Conservation (phyloP, 2,888 invertebrate species). For the Oxyteleia sp. region DNA sequence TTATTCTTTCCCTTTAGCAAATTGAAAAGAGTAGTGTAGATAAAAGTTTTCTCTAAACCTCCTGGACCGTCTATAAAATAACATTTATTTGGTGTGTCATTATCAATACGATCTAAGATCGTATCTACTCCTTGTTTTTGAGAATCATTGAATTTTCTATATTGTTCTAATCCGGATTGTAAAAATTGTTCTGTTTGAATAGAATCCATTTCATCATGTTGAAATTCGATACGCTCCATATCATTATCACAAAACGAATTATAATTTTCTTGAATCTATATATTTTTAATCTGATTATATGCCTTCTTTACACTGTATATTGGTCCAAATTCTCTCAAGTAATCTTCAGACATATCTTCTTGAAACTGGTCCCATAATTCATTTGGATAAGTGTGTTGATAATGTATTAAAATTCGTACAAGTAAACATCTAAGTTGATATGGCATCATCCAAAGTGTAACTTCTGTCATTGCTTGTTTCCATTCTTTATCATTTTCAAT, state of each 20-base stretch:
- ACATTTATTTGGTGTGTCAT: constrained; percentile 5
- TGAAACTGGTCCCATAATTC: constrained; percentile 73
- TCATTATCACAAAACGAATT: constrained; percentile 46
- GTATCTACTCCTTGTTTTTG: too few species aligned
- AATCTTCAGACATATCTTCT: constrained; percentile 72
- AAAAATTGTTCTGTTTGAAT: constrained; percentile 27
- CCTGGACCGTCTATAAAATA: constrained; percentile 55
- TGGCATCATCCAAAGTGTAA: constrained; percentile 71
- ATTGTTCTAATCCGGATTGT: constrained; percentile 46
- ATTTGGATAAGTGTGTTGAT: too few species aligned
- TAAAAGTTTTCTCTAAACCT: constrained; percentile 35
- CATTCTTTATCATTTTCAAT: too few species aligned
- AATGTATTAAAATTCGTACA: too few species aligned
- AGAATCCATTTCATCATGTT: not conserved
- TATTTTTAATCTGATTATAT: constrained; percentile 53
- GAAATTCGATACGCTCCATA: constrained; percentile 24
- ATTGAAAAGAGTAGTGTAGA: constrained; percentile 48
- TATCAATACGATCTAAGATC: too few species aligned
- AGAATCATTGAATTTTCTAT: constrained; percentile 61
- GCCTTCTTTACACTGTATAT: constrained; percentile 48
- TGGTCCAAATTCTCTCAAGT: constrained; percentile 10
- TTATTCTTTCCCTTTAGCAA: constrained; percentile 30
- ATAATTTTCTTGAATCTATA: constrained; percentile 50
- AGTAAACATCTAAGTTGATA: constrained; percentile 78
- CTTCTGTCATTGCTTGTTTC: constrained; percentile 56